Evolutionary conservation across 2,888 invertebrate genomes (phyloP).

Genomic region (Metalampra italica): DNA sequence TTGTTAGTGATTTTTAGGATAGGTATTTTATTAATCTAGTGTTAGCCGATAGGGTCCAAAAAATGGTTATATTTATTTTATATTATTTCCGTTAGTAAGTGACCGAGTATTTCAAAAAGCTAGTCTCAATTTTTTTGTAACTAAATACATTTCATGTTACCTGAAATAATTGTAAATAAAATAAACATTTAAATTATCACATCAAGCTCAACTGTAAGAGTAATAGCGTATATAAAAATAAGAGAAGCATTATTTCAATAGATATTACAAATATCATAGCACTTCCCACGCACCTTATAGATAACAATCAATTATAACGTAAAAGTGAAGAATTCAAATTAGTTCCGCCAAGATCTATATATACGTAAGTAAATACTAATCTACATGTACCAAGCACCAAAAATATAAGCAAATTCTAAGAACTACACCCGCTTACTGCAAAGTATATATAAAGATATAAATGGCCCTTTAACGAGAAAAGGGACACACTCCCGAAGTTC

Average conservation of each 20-base stretch:
- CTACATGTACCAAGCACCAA: conserved; percentile 48
- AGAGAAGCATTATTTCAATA: not conserved
- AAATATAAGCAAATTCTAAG: conserved; percentile 19
- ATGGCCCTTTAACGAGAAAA: not conserved
- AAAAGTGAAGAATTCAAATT: conserved; percentile 14
- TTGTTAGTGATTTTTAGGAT: not conserved
- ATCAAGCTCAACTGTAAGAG: not conserved
- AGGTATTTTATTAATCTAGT: not conserved
- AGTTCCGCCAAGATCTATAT: conserved; percentile 2
- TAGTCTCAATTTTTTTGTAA: conserved; percentile 50
- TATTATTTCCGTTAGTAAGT: conserved; percentile 2
- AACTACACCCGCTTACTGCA: conserved; percentile 9
- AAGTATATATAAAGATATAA: conserved; percentile 8
- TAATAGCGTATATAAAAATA: not conserved
- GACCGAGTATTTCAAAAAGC: conserved; percentile 65
- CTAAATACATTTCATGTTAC: not conserved
- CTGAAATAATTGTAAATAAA: not conserved
- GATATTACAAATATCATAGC: not conserved
- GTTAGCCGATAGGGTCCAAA: not conserved
- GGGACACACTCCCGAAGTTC: not conserved
- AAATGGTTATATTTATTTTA: not conserved
- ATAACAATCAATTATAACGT: conserved; percentile 11
- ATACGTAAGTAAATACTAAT: conserved; percentile 4
- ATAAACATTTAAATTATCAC: not conserved
- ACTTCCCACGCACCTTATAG: conserved; percentile 27